Percentiles rank a stretch among this genome's conserved stretches.
Evolutionary conservation across 2,888 invertebrate species (phyloP).

Genomic region (Plutella xylostella): DNA sequence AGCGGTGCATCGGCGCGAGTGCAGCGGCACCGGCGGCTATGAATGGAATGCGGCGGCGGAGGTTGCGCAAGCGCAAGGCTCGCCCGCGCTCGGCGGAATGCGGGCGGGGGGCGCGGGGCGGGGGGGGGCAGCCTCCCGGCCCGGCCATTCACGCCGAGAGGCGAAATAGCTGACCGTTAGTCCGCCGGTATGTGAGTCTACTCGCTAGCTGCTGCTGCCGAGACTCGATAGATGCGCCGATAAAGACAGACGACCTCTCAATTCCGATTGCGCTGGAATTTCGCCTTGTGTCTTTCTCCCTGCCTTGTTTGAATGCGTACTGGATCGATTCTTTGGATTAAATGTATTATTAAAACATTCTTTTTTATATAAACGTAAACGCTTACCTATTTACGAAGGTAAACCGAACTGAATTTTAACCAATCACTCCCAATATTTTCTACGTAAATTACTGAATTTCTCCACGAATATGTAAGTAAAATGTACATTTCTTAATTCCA

Average conservation of each 20-base stretch:
- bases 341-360: too few species aligned
- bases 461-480: too few species aligned
- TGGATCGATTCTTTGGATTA: too few species aligned
- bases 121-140: conserved; percentile 44
- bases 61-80: conserved; percentile 59
- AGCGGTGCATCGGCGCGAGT: background rate
- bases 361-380: too few species aligned
- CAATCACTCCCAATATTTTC: too few species aligned
- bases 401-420: too few species aligned
- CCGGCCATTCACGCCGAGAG: conserved; percentile 63
- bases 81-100: conserved; percentile 34
- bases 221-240: conserved; percentile 24
- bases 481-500: too few species aligned
- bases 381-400: too few species aligned
- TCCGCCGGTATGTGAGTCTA: background rate
- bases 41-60: conserved; percentile 65
- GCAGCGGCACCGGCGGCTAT: conserved; percentile 35
- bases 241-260: conserved; percentile 22
- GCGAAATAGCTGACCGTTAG: conserved; percentile 65
- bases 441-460: too few species aligned
- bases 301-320: too few species aligned
- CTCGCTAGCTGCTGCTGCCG: background rate
- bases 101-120: conserved; percentile 27
- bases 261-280: too few species aligned
- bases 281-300: too few species aligned